Percentiles rank a stretch among this genome's conserved stretches.
Conservation (phyloP, 2,888 invertebrate genomes). For the Odontocolon sp. region DNA sequence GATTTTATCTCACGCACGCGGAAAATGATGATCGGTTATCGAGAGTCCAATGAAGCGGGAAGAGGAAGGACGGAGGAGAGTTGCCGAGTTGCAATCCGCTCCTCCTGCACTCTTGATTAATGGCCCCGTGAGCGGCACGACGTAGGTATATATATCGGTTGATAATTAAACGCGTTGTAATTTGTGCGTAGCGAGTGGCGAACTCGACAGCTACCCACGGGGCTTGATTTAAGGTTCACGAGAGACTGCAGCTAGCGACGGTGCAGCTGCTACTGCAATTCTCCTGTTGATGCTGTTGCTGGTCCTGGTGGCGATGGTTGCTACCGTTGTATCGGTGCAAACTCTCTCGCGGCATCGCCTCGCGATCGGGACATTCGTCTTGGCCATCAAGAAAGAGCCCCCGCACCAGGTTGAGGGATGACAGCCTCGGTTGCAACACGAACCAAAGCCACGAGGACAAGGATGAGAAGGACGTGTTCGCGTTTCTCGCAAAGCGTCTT, state of each 20-base stretch:
- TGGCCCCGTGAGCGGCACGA: constrained; percentile 48
- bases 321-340: neutral
- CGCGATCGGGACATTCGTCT: constrained; percentile 46
- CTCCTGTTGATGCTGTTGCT: neutral
- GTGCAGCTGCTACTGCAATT: constrained; percentile 27
- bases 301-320: too few species aligned
- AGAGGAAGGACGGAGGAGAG: neutral
- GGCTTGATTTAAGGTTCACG: constrained; percentile 73
- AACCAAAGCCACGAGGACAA: neutral
- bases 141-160: constrained; percentile 64
- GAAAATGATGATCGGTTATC: constrained; percentile 69
- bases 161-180: constrained; percentile 74
- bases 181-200: constrained; percentile 66
- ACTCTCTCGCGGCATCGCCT: neutral
- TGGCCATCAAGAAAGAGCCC: constrained; percentile 18
- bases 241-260: constrained; percentile 42
- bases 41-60: neutral
- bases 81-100: constrained; percentile 7
- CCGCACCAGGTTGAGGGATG: constrained; percentile 6
- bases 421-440: neutral
- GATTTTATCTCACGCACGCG: constrained; percentile 65
- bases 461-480: too few species aligned
- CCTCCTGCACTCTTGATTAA: constrained; percentile 66
- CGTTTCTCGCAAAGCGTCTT: too few species aligned
- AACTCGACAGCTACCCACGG: constrained; percentile 64